Percentiles rank a stretch among this genome's conserved stretches.
These are phyloP conservation scores for Acheta domesticus DNA, from an alignment of 2,888 invertebrate species.

Conservation along the genomic window DNA sequence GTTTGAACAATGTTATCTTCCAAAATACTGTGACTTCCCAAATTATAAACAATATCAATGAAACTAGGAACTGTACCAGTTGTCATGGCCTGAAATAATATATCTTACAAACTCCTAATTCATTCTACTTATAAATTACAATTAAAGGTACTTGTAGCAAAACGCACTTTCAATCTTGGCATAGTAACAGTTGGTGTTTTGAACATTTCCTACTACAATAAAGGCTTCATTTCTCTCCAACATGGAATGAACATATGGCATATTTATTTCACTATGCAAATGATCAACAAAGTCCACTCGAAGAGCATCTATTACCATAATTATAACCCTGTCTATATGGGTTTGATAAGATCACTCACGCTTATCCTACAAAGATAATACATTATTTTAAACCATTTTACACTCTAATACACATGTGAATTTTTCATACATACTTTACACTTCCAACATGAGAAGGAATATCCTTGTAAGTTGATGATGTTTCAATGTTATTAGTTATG, in stretches of 20 bases:
- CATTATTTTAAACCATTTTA: constrained; percentile 36
- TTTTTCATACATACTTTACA: constrained; percentile 50
- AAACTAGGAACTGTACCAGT: constrained; percentile 88
- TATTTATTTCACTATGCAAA: constrained; percentile 44
- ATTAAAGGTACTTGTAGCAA: neutral
- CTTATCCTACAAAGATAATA: constrained; percentile 32
- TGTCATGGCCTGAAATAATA: constrained; percentile 65
- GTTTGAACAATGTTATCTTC: constrained; percentile 79
- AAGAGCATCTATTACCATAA: constrained; percentile 87
- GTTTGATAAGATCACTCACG: constrained; percentile 33
- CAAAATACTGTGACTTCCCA: constrained; percentile 70
- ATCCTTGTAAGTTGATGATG: constrained; percentile 52
- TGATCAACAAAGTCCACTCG: constrained; percentile 74
- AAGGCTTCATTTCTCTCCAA: constrained; percentile 63
- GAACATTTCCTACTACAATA: constrained; percentile 64
- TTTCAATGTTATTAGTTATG: constrained; percentile 54
- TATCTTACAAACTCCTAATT: constrained; percentile 7
- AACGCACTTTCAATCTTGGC: constrained; percentile 81
- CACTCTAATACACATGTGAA: neutral
- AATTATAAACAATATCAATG: constrained; percentile 84
- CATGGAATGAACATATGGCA: constrained; percentile 62
- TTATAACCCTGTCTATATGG: constrained; percentile 54
- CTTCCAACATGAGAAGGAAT: constrained; percentile 55
- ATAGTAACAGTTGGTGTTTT: constrained; percentile 93
- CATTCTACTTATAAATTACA: constrained; percentile 3